Evolutionary conservation across 2,797 vertebrate species (phyloP).

Genomic region (Falco peregrinus): DNA sequence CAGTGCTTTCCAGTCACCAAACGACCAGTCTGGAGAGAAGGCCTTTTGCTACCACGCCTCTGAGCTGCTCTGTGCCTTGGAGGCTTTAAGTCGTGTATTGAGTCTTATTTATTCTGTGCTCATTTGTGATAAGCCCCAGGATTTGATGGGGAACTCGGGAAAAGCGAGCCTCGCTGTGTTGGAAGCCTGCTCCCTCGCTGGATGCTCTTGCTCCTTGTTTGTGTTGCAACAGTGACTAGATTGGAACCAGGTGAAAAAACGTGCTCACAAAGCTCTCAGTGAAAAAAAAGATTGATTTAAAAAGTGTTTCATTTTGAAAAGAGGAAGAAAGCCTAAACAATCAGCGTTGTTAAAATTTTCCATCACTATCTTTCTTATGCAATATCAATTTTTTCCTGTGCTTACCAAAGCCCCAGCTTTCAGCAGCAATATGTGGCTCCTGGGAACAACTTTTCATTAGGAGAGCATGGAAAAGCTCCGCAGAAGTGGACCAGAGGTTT

Average conservation of each 20-base stretch:
- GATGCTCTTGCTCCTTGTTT: neutral
- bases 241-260: conserved; percentile 59
- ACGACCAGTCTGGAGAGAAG: neutral
- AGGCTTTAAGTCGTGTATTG: neutral
- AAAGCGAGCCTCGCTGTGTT: neutral
- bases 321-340: conserved; percentile 39
- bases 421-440: neutral
- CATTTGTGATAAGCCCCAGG: neutral
- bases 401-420: neutral
- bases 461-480: neutral
- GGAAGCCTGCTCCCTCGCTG: neutral
- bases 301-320: conserved; percentile 68
- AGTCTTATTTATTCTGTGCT: neutral
- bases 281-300: neutral
- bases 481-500: neutral
- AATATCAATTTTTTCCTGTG: neutral
- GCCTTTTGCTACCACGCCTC: neutral
- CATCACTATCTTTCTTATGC: conserved; percentile 9
- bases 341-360: neutral
- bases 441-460: neutral
- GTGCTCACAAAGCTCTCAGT: neutral
- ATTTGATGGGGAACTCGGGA: neutral
- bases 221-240: neutral
- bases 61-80: neutral
- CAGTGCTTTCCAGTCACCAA: neutral